These are phyloP conservation scores for Anguilla rostrata DNA, from an alignment of 2,113 vertebrate genomes.

Conservation along the genomic window DNA sequence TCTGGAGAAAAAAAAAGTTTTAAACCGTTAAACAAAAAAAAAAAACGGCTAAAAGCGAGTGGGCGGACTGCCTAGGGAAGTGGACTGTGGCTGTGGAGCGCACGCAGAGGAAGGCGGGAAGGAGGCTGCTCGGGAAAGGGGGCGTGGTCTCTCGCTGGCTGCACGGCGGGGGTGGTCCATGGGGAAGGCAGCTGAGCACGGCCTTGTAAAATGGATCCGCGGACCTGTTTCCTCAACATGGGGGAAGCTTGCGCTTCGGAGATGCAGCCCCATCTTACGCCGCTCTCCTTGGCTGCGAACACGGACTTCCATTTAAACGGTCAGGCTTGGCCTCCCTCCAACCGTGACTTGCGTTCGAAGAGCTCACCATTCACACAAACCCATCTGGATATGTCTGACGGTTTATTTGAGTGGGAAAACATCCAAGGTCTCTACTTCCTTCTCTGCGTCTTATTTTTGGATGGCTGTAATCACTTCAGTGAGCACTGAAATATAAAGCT, in stretches of 20 bases:
- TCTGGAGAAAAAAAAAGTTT: background rate
- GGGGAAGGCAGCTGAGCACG: background rate
- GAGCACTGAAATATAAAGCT: background rate
- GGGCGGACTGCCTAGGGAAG: background rate
- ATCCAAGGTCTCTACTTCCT: background rate
- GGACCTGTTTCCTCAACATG: background rate
- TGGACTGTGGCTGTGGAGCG: background rate
- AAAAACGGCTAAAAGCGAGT: background rate
- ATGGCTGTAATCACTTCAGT: background rate
- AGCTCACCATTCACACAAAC: background rate
- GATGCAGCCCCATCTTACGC: background rate
- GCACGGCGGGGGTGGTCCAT: background rate
- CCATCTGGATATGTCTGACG: background rate
- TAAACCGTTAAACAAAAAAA: background rate
- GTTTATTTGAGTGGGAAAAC: background rate
- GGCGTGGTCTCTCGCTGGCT: background rate
- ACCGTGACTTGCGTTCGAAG: background rate
- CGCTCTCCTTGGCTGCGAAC: background rate
- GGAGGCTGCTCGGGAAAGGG: background rate
- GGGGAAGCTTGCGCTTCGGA: background rate
- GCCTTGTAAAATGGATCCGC: background rate
- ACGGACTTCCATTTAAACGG: background rate
- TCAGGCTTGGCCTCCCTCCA: background rate
- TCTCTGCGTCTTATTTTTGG: background rate
- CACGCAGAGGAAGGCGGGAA: background rate